Conservation (phyloP, 2,797 vertebrate genomes). For the Scleropages formosus region DNA sequence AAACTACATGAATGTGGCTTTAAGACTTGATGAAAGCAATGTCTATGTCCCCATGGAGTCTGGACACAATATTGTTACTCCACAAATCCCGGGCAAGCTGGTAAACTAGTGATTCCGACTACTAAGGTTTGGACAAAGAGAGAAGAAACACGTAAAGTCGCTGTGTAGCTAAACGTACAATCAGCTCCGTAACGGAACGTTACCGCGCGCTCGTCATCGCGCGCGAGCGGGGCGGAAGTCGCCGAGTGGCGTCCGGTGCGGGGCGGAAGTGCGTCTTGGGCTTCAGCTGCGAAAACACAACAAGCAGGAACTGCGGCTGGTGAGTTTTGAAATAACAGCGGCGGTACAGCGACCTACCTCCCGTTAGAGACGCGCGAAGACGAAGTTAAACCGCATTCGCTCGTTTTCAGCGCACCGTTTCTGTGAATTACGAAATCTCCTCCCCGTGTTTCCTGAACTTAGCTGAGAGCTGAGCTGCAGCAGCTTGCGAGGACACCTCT, state of each 20-base stretch:
- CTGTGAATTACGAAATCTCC: not conserved
- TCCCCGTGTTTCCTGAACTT: constrained; percentile 13
- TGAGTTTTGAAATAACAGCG: constrained; percentile 57
- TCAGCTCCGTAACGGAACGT: constrained; percentile 48
- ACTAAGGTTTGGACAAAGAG: not conserved
- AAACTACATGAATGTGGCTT: too few species aligned
- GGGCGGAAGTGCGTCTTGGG: constrained; percentile 62
- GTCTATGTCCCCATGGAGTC: too few species aligned
- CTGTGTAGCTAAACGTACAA: too few species aligned
- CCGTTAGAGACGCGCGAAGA: not conserved
- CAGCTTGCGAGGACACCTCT: too few species aligned
- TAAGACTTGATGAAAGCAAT: too few species aligned
- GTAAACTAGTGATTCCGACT: not conserved
- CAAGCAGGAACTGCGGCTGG: constrained; percentile 66
- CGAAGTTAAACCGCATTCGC: not conserved
- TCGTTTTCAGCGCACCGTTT: constrained; percentile 2
- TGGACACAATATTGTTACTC: too few species aligned
- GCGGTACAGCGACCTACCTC: not conserved
- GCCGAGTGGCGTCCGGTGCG: constrained; percentile 1
- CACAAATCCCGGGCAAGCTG: too few species aligned
- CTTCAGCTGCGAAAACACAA: constrained; percentile 71
- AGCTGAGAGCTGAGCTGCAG: not conserved
- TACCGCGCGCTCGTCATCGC: constrained; percentile 52
- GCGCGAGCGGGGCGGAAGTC: constrained; percentile 35
- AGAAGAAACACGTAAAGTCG: too few species aligned